Base-by-base conservation (phyloP, 2,888 invertebrate species). In the Coecobrya sp. region DNA sequence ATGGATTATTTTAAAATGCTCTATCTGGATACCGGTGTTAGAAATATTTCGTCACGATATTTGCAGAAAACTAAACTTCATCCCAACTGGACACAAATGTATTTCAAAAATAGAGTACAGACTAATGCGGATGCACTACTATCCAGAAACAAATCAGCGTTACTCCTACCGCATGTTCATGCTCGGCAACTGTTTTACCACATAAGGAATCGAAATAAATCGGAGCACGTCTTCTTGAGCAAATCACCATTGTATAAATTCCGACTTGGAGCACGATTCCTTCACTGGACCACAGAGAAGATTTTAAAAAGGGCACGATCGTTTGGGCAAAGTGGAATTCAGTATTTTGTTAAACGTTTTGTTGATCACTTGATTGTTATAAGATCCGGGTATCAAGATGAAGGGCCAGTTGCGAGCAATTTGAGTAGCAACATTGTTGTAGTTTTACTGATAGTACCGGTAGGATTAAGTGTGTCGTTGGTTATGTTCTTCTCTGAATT, bases 191-290 rank as follows among this genome's bases (percentile, higher is more conserved):
- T 84, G 30, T 84, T 25, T 36, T 84, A 59, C 36, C n/a, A 84
- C 30, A 59, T 84, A 59, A 84, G 59, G 36, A 59, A 62, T n/a
- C 2, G 30, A 10, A 19, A 36, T 13, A n/a, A 4, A 1, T 13
- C 52, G 19, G 30, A 84, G 22, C n/a, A n/a, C n/a, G 84, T 84
- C 1, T 84, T 62, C 59, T 19, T 84, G 19, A 62, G 84, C n/a
- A 62, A 62, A 36, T n/a, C 25, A 42, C n/a, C 59, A 10, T 22
- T 70, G 70, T 22, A n/a, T 13, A 4, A 27, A 22, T 22, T 11
- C 7, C 22, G 70, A 22, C 19, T 11, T 30, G 70, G 70, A 5
- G 4, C 19, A 5, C 10, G 70, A 25, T 19, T 27, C 5, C 16
- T 70, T 3, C 70, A 70, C 25, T 70, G 70, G 70, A 70, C 42